phyloP scores from a whole-genome alignment of 2,888 invertebrate genomes.

The Erannis defoliaria region DNA sequence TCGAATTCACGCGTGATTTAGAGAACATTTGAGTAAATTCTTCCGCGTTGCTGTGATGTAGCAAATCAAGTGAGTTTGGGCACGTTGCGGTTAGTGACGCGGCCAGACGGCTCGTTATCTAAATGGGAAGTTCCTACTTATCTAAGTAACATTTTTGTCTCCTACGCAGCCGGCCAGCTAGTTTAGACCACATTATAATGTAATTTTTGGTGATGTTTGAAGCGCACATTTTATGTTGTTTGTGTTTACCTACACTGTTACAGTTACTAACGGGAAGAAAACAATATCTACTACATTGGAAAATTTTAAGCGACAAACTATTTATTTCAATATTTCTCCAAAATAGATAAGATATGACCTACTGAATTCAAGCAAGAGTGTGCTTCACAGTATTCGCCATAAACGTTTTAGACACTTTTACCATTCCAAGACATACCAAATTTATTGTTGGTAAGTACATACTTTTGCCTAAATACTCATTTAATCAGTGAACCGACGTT shows the following conservation, averaged over 20 bases:
- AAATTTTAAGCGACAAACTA: no score
- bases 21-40: constrained; percentile 3
- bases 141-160: constrained; percentile 70
- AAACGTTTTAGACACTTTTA: no score
- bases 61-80: constrained; percentile 24
- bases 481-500: no score
- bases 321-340: no score
- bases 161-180: constrained; percentile 51
- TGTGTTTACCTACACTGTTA: no score
- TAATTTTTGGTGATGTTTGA: constrained; percentile 19
- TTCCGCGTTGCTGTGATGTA: constrained; percentile 24
- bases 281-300: no score
- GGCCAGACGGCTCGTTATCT: constrained; percentile 64
- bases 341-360: not conserved
- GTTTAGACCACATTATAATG: constrained; percentile 29
- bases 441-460: no score
- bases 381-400: no score
- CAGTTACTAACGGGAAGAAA: constrained; percentile 11
- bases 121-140: constrained; percentile 75
- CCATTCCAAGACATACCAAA: no score
- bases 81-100: constrained; percentile 36
- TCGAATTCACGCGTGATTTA: constrained; percentile 5
- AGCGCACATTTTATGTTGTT: constrained; percentile 10
- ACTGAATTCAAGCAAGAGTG: not conserved
- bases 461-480: no score